These are phyloP conservation scores for Reinhardtius hippoglossoides DNA, from an alignment of 2,113 vertebrate genomes.

Conservation along the genomic window DNA sequence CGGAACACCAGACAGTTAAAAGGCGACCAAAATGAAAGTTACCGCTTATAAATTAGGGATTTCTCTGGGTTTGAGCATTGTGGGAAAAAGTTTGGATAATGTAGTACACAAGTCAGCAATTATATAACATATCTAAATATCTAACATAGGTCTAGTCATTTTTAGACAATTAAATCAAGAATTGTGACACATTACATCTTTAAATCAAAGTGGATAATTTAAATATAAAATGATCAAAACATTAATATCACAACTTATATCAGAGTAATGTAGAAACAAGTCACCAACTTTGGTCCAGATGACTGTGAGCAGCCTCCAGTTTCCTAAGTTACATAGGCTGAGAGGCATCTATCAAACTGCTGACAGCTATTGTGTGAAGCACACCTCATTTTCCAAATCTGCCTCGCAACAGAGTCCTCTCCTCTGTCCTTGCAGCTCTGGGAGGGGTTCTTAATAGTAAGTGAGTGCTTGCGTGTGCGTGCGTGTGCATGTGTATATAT, in stretches of 20 bases:
- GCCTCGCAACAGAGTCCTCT: slow-evolving; percentile 77
- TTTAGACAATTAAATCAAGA: too few species aligned
- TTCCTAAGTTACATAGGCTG: slow-evolving; percentile 42
- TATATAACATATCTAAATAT: too few species aligned
- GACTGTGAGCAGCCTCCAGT: slow-evolving; percentile 12
- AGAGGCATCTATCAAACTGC: slow-evolving; percentile 68
- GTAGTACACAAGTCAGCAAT: too few species aligned
- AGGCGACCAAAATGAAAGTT: too few species aligned
- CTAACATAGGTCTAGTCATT: too few species aligned
- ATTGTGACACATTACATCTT: too few species aligned
- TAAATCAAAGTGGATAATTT: background rate
- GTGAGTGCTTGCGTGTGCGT: slow-evolving; percentile 50
- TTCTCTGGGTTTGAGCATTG: too few species aligned
- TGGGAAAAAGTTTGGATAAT: too few species aligned
- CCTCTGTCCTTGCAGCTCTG: slow-evolving; percentile 68
- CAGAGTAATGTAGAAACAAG: background rate
- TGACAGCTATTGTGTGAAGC: slow-evolving; percentile 71
- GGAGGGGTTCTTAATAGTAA: slow-evolving; percentile 65
- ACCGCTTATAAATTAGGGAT: too few species aligned
- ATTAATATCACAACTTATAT: background rate
- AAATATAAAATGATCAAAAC: background rate
- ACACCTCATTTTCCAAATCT: slow-evolving; percentile 76
- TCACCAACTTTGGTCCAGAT: background rate
- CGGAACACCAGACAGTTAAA: too few species aligned
- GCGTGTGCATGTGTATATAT: slow-evolving; percentile 64